Conservation (phyloP, 2,888 invertebrate genomes). For the Rhagonycha lutea region DNA sequence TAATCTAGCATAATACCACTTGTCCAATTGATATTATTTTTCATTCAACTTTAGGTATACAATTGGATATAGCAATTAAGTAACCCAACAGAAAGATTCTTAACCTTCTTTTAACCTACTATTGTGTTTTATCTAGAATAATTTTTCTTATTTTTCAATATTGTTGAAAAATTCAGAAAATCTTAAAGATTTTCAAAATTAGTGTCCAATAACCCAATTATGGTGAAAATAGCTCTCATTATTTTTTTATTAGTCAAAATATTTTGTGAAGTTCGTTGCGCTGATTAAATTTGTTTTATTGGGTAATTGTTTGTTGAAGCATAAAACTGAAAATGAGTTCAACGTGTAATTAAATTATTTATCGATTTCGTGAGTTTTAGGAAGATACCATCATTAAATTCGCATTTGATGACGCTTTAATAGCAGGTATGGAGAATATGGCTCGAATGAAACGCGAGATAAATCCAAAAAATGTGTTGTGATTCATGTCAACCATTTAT, state of each 20-base stretch:
- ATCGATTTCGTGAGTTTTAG: slow-evolving; percentile 9
- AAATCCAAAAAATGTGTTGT: background rate
- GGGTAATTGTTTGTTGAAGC: background rate
- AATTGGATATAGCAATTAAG: background rate
- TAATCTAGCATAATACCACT: slow-evolving; percentile 39
- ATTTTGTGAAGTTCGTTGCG: background rate
- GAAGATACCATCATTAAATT: slow-evolving; percentile 3
- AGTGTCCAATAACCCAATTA: background rate
- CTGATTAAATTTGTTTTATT: background rate
- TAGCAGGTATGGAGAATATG: slow-evolving; percentile 3
- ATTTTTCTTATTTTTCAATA: too few relatives aligned
- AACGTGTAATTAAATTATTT: slow-evolving; percentile 3
- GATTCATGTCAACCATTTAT: background rate
- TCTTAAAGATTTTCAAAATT: background rate
- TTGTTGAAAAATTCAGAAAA: background rate
- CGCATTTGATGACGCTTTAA: slow-evolving; percentile 12
- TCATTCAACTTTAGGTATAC: background rate
- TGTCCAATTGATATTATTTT: slow-evolving; percentile 12
- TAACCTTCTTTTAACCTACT: background rate
- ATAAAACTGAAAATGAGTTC: background rate
- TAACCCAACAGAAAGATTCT: background rate
- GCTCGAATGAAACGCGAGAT: slow-evolving; percentile 3
- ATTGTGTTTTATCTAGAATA: background rate
- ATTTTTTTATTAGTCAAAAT: background rate
- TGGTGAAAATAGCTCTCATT: background rate